Evolutionary conservation across 2,797 vertebrate species (phyloP).

Genomic region (Hafferia zeledoni): DNA sequence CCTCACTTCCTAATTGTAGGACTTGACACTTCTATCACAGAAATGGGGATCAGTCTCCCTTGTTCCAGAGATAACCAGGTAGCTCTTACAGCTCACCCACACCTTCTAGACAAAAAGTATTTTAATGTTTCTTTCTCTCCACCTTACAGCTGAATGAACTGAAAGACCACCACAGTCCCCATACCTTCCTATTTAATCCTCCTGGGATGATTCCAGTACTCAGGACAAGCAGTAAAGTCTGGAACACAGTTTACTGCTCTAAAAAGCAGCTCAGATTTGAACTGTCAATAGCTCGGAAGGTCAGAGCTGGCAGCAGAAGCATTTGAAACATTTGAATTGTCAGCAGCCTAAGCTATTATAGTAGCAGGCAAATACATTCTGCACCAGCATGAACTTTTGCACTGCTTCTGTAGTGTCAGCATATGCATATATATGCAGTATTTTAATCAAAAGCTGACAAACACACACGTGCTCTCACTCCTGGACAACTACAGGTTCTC

Average conservation of each 20-base stretch:
- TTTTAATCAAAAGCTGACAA: not conserved
- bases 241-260: not conserved
- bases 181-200: not conserved
- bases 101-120: not conserved
- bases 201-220: not conserved
- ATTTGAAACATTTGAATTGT: slow-evolving; percentile 27
- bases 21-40: fast-evolving
- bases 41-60: not conserved
- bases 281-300: not conserved
- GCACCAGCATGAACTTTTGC: not conserved
- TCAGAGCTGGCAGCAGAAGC: slow-evolving; percentile 29
- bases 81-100: not conserved
- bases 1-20: not conserved
- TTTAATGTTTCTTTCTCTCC: not conserved
- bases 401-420: not conserved
- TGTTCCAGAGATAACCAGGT: not conserved
- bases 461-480: not conserved
- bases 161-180: not conserved
- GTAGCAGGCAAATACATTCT: not conserved
- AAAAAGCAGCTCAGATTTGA: not conserved
- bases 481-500: not conserved
- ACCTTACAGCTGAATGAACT: not conserved
- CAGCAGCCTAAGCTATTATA: slow-evolving; percentile 12
- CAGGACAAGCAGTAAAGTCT: not conserved
- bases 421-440: not conserved